phyloP scores from a whole-genome alignment of 1,140 invertebrate species.

The Battus philenor region DNA sequence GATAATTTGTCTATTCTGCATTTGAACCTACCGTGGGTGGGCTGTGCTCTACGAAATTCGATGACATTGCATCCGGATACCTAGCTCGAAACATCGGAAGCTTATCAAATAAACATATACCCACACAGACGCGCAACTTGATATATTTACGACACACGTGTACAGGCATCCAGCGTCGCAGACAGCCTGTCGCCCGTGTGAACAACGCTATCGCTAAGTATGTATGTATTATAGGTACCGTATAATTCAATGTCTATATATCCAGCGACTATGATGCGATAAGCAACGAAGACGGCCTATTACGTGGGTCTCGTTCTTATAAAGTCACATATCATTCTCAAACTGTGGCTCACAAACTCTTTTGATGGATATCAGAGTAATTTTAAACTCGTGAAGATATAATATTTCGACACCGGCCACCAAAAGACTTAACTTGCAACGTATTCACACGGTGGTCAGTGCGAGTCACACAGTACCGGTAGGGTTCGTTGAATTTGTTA shows the following conservation, averaged over 20 bases:
- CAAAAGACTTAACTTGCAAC: slow-evolving; percentile 49
- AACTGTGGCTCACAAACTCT: slow-evolving; percentile 24
- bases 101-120: slow-evolving; percentile 69
- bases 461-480: slow-evolving; percentile 68
- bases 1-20: slow-evolving; percentile 10
- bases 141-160: slow-evolving; percentile 58
- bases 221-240: slow-evolving; percentile 50
- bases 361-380: slow-evolving; percentile 47
- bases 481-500: slow-evolving; percentile 75
- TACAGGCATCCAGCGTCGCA: slow-evolving; percentile 51
- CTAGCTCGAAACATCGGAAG: slow-evolving; percentile 67
- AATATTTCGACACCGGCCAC: slow-evolving; percentile 51
- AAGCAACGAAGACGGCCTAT: slow-evolving; percentile 35
- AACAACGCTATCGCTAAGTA: slow-evolving; percentile 66
- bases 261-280: slow-evolving; percentile 42
- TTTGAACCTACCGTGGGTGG: slow-evolving; percentile 43
- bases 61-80: slow-evolving; percentile 62
- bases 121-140: slow-evolving; percentile 48
- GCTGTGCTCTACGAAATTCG: slow-evolving; percentile 49
- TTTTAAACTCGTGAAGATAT: slow-evolving; percentile 49
- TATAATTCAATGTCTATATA: slow-evolving; percentile 64
- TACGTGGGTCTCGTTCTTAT: background rate
- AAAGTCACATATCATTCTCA: slow-evolving; percentile 9
- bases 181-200: slow-evolving; percentile 71
- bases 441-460: slow-evolving; percentile 69